These are phyloP conservation scores for Istiophorus platypterus DNA, from an alignment of 2,113 vertebrate species.

Conservation along the genomic window DNA sequence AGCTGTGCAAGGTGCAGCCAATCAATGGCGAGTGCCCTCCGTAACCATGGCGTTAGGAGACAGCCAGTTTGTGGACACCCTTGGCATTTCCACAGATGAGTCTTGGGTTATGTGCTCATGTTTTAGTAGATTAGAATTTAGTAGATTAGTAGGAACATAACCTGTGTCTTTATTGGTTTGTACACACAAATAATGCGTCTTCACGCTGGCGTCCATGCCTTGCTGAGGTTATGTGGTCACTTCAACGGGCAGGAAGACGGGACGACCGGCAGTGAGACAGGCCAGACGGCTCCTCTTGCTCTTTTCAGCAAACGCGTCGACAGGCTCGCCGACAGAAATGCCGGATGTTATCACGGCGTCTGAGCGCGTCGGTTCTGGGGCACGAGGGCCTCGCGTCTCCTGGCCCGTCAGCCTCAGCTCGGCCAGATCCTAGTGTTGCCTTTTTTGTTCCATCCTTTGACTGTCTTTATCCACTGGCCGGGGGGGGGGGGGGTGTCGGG, in stretches of 20 bases:
- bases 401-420: slow-evolving; percentile 20
- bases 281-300: slow-evolving; percentile 65
- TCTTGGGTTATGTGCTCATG: neutral
- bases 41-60: neutral
- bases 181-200: neutral
- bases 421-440: neutral
- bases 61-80: neutral
- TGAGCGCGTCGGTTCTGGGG: slow-evolving; percentile 7
- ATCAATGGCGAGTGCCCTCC: neutral
- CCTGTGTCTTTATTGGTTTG: too few relatives aligned
- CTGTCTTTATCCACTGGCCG: slow-evolving; percentile 14
- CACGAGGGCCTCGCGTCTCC: slow-evolving; percentile 12
- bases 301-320: slow-evolving; percentile 56
- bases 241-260: slow-evolving; percentile 23
- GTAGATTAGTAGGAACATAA: too few relatives aligned
- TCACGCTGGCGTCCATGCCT: neutral
- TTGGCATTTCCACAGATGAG: neutral
- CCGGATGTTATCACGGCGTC: slow-evolving; percentile 47
- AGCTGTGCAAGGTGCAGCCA: neutral
- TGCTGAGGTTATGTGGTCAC: neutral
- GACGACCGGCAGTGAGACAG: slow-evolving; percentile 18
- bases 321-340: slow-evolving; percentile 51
- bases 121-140: neutral
- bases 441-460: neutral
- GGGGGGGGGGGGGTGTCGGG: neutral